Conservation (phyloP, 2,888 invertebrate genomes). For the Lingula anatina region DNA sequence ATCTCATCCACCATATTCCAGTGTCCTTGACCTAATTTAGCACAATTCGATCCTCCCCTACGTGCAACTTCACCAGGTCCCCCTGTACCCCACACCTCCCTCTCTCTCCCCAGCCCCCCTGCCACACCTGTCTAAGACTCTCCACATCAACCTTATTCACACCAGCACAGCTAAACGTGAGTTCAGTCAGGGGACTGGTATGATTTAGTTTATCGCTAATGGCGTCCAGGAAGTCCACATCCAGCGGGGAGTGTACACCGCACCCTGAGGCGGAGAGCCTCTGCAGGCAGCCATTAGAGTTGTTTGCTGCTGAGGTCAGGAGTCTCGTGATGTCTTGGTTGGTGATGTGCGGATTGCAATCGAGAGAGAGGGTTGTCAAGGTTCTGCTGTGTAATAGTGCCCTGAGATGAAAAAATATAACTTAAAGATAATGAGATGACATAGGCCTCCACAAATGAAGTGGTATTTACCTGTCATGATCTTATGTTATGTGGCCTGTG, state of each 20-base stretch:
- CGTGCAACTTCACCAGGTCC: constrained; percentile 8
- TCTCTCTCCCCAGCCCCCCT: constrained; percentile 20
- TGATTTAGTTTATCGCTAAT: constrained; percentile 22
- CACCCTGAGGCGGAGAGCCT: constrained; percentile 21
- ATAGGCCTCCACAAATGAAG: too few relatives aligned
- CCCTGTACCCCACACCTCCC: constrained; percentile 10
- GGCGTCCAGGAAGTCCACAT: constrained; percentile 24
- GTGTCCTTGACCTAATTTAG: too few relatives aligned
- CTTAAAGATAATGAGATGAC: too few relatives aligned
- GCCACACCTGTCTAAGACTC: constrained; percentile 25
- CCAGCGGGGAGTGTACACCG: constrained; percentile 25
- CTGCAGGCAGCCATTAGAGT: constrained; percentile 14
- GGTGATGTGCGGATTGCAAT: not conserved
- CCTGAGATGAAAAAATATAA: too few relatives aligned
- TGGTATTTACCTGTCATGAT: too few relatives aligned
- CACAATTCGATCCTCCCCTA: too few relatives aligned
- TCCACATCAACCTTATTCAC: constrained; percentile 23
- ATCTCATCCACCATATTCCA: too few relatives aligned
- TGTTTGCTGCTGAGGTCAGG: not conserved
- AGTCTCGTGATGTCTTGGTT: not conserved
- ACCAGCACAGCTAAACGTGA: constrained; percentile 19
- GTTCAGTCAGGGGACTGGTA: constrained; percentile 10
- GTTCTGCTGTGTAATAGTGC: too few relatives aligned
- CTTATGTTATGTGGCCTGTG: too few relatives aligned
- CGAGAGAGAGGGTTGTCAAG: too few relatives aligned